Percentiles rank a stretch among this genome's conserved stretches.
These are phyloP conservation scores for Eupsittula cactorum DNA, from an alignment of 2,113 vertebrate genomes.

Conservation along the genomic window DNA sequence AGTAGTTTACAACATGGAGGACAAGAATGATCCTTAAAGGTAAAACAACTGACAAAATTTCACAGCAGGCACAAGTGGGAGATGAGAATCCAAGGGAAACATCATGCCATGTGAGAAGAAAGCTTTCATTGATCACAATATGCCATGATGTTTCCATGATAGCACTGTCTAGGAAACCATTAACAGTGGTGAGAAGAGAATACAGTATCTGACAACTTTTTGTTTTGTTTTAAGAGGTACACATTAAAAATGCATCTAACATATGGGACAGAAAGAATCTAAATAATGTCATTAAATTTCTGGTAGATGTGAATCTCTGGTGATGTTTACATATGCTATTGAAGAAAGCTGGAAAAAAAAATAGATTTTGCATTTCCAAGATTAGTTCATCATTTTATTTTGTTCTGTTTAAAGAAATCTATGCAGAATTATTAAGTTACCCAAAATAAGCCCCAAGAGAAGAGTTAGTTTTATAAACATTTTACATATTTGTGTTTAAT, in stretches of 20 bases:
- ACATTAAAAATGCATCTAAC: conserved; percentile 76
- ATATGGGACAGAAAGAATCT: conserved; percentile 43
- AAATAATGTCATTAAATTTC: conserved; percentile 67
- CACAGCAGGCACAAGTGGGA: conserved; percentile 28
- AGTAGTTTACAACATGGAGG: background rate
- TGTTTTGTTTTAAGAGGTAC: conserved; percentile 66
- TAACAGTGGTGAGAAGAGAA: background rate
- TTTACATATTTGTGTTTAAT: conserved; percentile 78
- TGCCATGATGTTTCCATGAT: background rate
- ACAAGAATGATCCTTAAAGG: background rate
- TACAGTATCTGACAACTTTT: conserved; percentile 46
- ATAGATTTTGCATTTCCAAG: background rate
- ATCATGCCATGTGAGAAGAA: background rate
- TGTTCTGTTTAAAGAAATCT: conserved; percentile 50
- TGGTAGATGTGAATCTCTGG: conserved; percentile 35
- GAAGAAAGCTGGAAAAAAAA: background rate
- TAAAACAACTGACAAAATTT: conserved; percentile 37
- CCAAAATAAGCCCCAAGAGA: conserved; percentile 71
- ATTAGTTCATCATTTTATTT: conserved; percentile 17
- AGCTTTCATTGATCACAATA: conserved; percentile 45
- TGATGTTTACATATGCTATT: conserved; percentile 36
- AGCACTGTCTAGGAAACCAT: conserved; percentile 33
- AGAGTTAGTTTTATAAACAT: conserved; percentile 75
- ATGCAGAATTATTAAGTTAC: conserved; percentile 73
- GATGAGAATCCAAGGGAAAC: conserved; percentile 23